Percentiles rank a stretch among this genome's conserved stretches.
These are phyloP conservation scores for Acronicta alni DNA, from an alignment of 2,888 invertebrate genomes.

Conservation along the genomic window DNA sequence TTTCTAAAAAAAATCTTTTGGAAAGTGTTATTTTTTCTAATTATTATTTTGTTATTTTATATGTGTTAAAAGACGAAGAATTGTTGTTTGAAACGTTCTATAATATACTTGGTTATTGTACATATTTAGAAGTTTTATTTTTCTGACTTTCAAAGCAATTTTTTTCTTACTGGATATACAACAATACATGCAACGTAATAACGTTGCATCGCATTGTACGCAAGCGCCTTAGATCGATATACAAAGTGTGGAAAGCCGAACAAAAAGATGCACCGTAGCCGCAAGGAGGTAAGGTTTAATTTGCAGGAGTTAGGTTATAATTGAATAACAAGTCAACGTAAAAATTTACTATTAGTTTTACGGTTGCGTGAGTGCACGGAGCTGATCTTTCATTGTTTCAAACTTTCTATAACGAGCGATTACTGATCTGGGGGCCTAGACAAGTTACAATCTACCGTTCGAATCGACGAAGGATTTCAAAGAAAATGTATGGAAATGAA, in stretches of 20 bases:
- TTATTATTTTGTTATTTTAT: slow-evolving; percentile 38
- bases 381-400: not conserved
- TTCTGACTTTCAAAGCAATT: too few species aligned
- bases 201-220: too few species aligned
- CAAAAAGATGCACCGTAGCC: not conserved
- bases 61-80: slow-evolving; percentile 56
- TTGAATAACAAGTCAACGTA: not conserved
- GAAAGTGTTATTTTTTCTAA: slow-evolving; percentile 26
- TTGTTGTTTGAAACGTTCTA: slow-evolving; percentile 45
- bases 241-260: not conserved
- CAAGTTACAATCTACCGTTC: too few species aligned
- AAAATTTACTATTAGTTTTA: not conserved
- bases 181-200: too few species aligned
- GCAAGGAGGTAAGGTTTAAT: not conserved
- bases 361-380: not conserved
- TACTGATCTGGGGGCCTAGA: too few species aligned
- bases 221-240: too few species aligned
- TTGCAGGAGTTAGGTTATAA: not conserved
- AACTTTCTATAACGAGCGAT: too few species aligned
- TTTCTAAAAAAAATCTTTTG: slow-evolving; percentile 14
- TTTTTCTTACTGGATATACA: too few species aligned
- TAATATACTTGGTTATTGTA: slow-evolving; percentile 45
- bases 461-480: too few species aligned
- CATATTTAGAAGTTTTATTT: slow-evolving; percentile 32
- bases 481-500: too few species aligned